Evolutionary conservation across 37 sponge, comb jelly and placozoan genomes (phyloP), one percentile per base, ranked within the genome.

Genomic region (Petrosia ficiformis): DNA sequence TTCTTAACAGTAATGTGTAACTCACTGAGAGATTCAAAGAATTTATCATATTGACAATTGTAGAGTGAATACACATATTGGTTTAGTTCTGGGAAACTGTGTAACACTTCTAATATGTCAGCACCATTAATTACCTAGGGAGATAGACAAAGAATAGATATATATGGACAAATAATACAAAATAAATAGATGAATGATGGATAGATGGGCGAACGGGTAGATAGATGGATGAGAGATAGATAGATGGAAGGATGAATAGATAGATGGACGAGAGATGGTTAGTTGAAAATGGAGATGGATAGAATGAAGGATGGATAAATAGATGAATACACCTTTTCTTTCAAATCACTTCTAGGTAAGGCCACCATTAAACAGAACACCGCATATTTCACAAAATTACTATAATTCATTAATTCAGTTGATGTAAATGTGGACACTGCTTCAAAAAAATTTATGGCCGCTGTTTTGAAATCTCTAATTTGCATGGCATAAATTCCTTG

Each of bases 361-460:
- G 99, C 83, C 16, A 98, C 68, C 82, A 95, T 77, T 30, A 89
- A 87, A 26, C 77, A 90, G 38, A 98, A 77, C 31, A 93, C 81
- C 26, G 99, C 91, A 73, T 98, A 98, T 54, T 86, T 87, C 71
- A 90, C 83, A 83, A 98, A 95, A 0, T 86, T 79, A 35, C 78
- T 71, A 70, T 95, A 98, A 4, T 81, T 79, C 99, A 98, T 93
- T 19, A 95, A 74, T 58, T 98, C 99, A 30, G 92, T 87, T 57
- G 94, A 95, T 0, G 99, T 98, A 78, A 98, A 98, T 41, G 99
- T 98, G 22, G 96, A 86, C 75, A 95, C 88, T 22, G 99, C 84
- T 28, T 98, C 99, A 71, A 98, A 90, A 87, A 98, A 98, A 73
- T 90, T 90, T 32, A 33, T 54, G 30, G 99, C 94, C 2, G 99